These are phyloP conservation scores for Drosophila guanche DNA, from an alignment of 1,140 invertebrate species.

Conservation along the genomic window DNA sequence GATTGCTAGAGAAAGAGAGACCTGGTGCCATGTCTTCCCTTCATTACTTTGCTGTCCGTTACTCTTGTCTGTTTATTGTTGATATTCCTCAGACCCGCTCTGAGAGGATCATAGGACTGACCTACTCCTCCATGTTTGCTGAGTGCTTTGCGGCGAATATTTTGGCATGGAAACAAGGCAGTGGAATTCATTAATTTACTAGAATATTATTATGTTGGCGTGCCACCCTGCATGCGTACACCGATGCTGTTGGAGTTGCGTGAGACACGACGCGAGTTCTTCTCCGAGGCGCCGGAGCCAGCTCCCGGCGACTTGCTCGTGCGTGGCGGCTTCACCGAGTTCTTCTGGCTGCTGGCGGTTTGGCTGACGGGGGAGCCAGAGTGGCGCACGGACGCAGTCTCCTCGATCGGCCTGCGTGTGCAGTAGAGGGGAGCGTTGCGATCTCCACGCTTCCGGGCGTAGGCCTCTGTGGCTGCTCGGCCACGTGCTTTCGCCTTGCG, in stretches of 20 bases:
- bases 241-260: neutral
- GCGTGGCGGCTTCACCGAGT: neutral
- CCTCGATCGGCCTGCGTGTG: neutral
- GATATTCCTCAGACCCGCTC: no score
- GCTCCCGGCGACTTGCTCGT: neutral
- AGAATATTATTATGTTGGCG: neutral
- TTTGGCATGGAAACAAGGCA: no score
- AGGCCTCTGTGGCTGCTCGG: neutral
- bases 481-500: neutral
- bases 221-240: slow-evolving; percentile 19
- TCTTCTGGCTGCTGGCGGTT: neutral
- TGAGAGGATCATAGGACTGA: no score
- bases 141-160: no score
- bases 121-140: no score
- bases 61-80: no score
- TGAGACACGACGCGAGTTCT: neutral
- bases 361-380: neutral
- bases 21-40: no score
- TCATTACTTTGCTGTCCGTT: no score
- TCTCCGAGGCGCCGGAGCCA: neutral
- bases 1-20: no score
- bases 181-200: no score
- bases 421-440: slow-evolving; percentile 2
- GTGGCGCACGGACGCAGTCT: neutral
- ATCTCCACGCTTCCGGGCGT: neutral